A percentile compares a stretch with the other conserved stretches of the same genome.
Conservation (phyloP, 2,888 invertebrate genomes). For the Heteropelma amictum region DNA sequence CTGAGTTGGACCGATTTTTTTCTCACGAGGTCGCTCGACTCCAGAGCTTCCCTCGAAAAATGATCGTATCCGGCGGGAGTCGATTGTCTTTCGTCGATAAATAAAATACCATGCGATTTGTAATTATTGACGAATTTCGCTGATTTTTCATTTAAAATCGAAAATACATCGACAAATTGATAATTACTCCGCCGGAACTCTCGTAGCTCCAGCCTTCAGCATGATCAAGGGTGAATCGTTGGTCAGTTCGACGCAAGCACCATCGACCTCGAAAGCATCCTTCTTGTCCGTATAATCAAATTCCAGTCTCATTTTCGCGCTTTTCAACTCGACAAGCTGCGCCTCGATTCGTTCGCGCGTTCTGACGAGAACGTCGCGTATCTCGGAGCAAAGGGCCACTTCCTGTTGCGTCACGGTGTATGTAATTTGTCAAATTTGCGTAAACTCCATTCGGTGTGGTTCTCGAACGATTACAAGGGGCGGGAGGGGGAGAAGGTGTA, state of each 20-base stretch:
- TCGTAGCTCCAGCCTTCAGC: conserved; percentile 89
- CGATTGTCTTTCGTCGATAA: conserved; percentile 86
- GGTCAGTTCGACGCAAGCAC: conserved; percentile 83
- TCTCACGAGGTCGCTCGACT: conserved; percentile 86
- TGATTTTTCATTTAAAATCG: no score
- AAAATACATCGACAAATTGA: conserved; percentile 63
- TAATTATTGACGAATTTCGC: no score
- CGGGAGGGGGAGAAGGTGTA: conserved; percentile 46
- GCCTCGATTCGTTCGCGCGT: conserved; percentile 84
- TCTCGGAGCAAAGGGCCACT: conserved; percentile 84
- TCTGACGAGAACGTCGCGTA: conserved; percentile 82
- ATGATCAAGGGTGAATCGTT: conserved; percentile 85
- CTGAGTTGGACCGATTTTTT: conserved; percentile 87
- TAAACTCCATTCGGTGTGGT: not conserved
- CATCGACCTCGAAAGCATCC: conserved; percentile 88
- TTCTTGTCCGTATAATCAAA: conserved; percentile 95
- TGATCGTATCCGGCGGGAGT: conserved; percentile 92
- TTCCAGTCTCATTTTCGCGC: conserved; percentile 90
- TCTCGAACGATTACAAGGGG: no score
- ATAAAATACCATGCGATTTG: no score
- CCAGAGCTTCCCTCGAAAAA: conserved; percentile 88
- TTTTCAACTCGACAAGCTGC: conserved; percentile 86
- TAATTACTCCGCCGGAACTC: conserved; percentile 86
- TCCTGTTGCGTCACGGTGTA: conserved; percentile 77
- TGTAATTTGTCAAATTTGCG: not conserved